Evolutionary conservation across 2,113 vertebrate species (phyloP).

Genomic region (Meriones unguiculatus): DNA sequence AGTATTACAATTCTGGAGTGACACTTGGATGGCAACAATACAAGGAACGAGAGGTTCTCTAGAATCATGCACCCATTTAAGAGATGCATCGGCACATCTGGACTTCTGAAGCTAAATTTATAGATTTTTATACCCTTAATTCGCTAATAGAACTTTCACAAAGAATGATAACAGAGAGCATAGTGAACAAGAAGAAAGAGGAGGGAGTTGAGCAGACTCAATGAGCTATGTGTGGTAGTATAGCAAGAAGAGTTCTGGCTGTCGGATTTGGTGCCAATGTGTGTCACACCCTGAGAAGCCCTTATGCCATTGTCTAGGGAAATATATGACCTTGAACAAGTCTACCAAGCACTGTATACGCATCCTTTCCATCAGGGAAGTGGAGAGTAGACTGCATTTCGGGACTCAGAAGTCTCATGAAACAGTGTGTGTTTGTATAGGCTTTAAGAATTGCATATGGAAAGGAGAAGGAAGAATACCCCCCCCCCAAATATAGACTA

Average conservation of each 20-base stretch:
- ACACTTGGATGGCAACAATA: slow-evolving; percentile 52
- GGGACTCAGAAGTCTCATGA: not conserved
- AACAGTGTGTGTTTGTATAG: not conserved
- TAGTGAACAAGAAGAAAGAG: not conserved
- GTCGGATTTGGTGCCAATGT: not conserved
- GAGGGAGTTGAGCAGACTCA: not conserved
- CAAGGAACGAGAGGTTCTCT: not conserved
- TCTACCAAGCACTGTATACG: slow-evolving; percentile 21
- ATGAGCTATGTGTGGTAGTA: not conserved
- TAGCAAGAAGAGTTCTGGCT: not conserved
- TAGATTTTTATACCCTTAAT: not conserved
- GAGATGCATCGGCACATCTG: slow-evolving; percentile 16
- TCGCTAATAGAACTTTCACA: slow-evolving; percentile 56
- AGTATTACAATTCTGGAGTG: slow-evolving; percentile 58
- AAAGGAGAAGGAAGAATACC: not conserved
- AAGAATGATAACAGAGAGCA: not conserved
- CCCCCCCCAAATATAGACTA: not conserved
- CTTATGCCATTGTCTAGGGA: slow-evolving; percentile 1
- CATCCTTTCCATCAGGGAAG: slow-evolving; percentile 19
- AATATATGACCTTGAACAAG: slow-evolving; percentile 75
- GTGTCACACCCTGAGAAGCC: not conserved
- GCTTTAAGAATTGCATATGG: not conserved
- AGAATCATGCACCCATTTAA: slow-evolving; percentile 38
- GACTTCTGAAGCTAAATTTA: slow-evolving; percentile 38
- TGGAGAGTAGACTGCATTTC: not conserved